phyloP scores from a whole-genome alignment of 2,113 vertebrate genomes.

The Oncorhynchus mykiss region DNA sequence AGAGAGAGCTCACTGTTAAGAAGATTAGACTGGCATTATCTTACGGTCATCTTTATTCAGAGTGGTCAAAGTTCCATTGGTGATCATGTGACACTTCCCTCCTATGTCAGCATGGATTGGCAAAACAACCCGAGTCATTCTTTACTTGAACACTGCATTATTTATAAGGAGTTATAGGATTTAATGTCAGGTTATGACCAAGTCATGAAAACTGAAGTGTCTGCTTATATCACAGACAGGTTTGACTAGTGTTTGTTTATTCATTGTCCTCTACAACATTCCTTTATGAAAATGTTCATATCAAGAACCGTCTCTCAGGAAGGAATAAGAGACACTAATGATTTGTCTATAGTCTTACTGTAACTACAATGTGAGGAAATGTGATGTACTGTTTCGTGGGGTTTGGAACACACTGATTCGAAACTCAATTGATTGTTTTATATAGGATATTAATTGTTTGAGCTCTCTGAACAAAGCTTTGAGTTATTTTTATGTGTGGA shows the following conservation, averaged over 20 bases:
- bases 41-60: background rate
- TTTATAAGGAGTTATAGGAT: background rate
- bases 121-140: background rate
- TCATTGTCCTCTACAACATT: background rate
- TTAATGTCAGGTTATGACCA: background rate
- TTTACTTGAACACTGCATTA: background rate
- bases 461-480: conserved; percentile 12
- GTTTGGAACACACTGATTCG: background rate
- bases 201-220: too few relatives aligned
- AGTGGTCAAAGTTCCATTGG: background rate
- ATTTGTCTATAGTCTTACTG: background rate
- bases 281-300: conserved; percentile 4
- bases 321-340: background rate
- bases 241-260: background rate
- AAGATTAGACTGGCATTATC: background rate
- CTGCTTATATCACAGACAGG: background rate
- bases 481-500: background rate
- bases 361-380: background rate
- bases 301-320: conserved; percentile 16
- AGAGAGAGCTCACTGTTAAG: background rate
- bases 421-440: background rate
- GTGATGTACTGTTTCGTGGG: background rate
- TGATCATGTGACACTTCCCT: too few relatives aligned
- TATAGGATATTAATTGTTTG: background rate
- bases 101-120: background rate